Evolutionary conservation across 2,797 vertebrate genomes (phyloP).

Genomic region (Momotus momota): DNA sequence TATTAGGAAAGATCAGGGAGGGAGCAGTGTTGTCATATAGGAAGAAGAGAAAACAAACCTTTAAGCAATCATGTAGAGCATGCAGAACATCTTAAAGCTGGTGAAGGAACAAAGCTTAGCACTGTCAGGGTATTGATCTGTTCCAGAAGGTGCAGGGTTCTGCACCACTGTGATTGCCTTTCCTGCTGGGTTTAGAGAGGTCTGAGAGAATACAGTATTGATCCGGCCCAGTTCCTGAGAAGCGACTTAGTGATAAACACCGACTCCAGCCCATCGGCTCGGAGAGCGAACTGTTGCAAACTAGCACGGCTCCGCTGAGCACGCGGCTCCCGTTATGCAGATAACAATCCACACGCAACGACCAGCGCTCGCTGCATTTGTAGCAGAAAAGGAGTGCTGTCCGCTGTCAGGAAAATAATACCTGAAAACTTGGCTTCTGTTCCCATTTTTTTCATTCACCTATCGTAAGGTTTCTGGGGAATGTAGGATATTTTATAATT

Average conservation of each 20-base stretch:
- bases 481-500: background rate
- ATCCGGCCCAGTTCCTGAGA: slow-evolving; percentile 91
- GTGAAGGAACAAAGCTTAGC: slow-evolving; percentile 93
- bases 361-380: background rate
- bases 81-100: slow-evolving; percentile 91
- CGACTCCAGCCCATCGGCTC: slow-evolving; percentile 84
- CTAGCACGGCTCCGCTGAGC: background rate
- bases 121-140: slow-evolving; percentile 94
- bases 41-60: slow-evolving; percentile 89
- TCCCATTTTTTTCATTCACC: background rate
- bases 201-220: slow-evolving; percentile 93
- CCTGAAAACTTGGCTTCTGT: background rate
- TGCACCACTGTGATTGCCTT: slow-evolving; percentile 88
- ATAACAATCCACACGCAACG: background rate
- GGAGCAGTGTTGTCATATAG: slow-evolving; percentile 77
- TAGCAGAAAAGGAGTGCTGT: background rate
- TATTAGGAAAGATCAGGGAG: slow-evolving; percentile 80
- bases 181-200: slow-evolving; percentile 87
- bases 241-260: slow-evolving; percentile 92
- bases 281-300: slow-evolving; percentile 80
- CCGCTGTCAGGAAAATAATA: background rate
- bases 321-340: background rate
- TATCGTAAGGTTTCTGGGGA: background rate
- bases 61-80: slow-evolving; percentile 99
- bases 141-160: slow-evolving; percentile 91